These are phyloP conservation scores for Collichthys lucidus DNA, from an alignment of 2,113 vertebrate species.

Conservation along the genomic window DNA sequence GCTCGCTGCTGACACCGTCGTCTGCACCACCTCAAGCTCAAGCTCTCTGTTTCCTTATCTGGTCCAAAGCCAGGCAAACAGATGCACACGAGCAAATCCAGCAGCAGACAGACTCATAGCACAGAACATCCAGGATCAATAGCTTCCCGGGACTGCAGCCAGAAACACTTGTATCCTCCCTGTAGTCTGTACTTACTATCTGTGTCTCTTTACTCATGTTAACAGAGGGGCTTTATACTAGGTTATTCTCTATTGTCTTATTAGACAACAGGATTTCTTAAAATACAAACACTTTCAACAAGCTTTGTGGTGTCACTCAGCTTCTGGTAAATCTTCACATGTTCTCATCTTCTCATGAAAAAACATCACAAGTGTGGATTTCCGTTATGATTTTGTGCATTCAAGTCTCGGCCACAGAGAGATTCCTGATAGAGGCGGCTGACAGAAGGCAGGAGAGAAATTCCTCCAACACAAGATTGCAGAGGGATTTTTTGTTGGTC, in stretches of 20 bases:
- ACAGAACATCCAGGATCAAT: constrained; percentile 66
- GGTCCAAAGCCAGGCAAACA: constrained; percentile 58
- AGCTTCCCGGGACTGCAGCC: constrained; percentile 59
- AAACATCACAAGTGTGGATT: constrained; percentile 37
- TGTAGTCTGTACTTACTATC: constrained; percentile 34
- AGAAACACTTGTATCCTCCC: constrained; percentile 54
- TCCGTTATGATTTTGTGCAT: constrained; percentile 44
- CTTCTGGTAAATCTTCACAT: constrained; percentile 23
- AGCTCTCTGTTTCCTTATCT: constrained; percentile 55
- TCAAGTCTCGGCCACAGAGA: constrained; percentile 12
- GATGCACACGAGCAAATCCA: constrained; percentile 45
- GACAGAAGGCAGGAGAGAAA: constrained; percentile 49
- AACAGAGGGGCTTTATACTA: constrained; percentile 38
- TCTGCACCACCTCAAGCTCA: constrained; percentile 23
- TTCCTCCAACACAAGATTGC: constrained; percentile 57
- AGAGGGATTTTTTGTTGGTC: constrained; percentile 54
- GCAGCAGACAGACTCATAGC: constrained; percentile 43
- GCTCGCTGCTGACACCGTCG: constrained; percentile 9
- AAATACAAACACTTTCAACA: constrained; percentile 31
- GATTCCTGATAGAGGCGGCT: constrained; percentile 31
- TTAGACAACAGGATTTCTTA: constrained; percentile 24
- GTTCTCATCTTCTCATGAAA: constrained; percentile 6
- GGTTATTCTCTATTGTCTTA: constrained; percentile 46
- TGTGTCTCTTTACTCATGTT: constrained; percentile 56
- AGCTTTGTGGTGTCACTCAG: constrained; percentile 14